Conservation (phyloP, 2,888 invertebrate species). For the Coleophora flavipennella region DNA sequence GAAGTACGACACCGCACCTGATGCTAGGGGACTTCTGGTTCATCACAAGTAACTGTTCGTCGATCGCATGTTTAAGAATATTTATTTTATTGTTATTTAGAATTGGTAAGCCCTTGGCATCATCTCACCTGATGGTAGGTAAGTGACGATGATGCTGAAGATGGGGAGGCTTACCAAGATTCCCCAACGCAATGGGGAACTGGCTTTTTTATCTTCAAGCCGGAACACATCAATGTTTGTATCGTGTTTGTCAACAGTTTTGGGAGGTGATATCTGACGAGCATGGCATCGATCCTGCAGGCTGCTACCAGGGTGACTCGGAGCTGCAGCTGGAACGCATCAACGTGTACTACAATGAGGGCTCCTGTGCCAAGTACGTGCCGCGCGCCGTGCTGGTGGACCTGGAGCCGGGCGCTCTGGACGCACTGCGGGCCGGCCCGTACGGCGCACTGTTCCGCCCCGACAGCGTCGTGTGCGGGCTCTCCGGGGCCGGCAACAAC, state of each 20-base stretch:
- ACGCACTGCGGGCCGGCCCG: conserved; percentile 75
- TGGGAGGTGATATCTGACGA: conserved; percentile 89
- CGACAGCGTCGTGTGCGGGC: conserved; percentile 78
- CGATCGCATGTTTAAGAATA: no score
- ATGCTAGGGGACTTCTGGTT: no score
- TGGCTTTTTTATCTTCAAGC: no score
- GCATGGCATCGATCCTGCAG: conserved; percentile 77
- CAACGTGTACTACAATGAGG: conserved; percentile 83
- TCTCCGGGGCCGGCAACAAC: conserved; percentile 71
- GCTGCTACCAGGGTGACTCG: conserved; percentile 74
- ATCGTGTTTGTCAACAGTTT: conserved; percentile 71
- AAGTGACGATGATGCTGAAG: no score
- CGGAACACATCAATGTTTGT: no score
- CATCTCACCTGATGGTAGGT: no score
- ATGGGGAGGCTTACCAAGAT: no score
- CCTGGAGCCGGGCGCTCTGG: conserved; percentile 66
- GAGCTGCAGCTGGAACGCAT: conserved; percentile 82
- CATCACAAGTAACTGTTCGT: no score
- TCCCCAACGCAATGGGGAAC: no score
- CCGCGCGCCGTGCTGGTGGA: conserved; percentile 53
- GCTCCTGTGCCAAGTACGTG: conserved; percentile 45
- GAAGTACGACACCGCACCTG: no score
- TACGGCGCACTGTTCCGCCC: conserved; percentile 80
- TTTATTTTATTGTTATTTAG: no score
- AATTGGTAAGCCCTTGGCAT: no score